These are phyloP conservation scores for Ricordea florida DNA, from an alignment of 92 coral and sea anemone species.

Conservation along the genomic window DNA sequence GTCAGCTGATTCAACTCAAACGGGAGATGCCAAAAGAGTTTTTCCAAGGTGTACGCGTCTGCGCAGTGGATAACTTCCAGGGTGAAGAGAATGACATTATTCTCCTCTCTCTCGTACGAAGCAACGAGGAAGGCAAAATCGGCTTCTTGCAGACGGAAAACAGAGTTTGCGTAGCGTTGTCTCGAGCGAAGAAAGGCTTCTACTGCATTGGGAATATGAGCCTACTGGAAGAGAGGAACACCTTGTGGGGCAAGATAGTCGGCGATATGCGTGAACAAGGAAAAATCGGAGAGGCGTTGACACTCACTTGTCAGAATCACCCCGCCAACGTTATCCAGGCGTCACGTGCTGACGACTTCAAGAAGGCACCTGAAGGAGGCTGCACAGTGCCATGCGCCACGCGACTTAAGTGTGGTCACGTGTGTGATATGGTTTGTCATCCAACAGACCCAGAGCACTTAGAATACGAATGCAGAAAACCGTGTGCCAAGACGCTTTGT, in stretches of 20 bases:
- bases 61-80: conserved; percentile 98
- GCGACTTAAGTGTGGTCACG: conserved; percentile 73
- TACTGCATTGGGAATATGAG: conserved; percentile 84
- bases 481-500: conserved; percentile 70
- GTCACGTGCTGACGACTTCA: conserved; percentile 73
- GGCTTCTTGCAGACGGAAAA: conserved; percentile 90
- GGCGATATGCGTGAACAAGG: conserved; percentile 74
- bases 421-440: conserved; percentile 83
- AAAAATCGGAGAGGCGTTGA: conserved; percentile 63
- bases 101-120: conserved; percentile 90
- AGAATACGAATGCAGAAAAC: conserved; percentile 77
- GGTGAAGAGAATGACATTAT: conserved; percentile 98
- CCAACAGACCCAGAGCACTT: conserved; percentile 81
- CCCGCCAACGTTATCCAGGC: conserved; percentile 80
- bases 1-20: conserved; percentile 88
- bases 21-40: conserved; percentile 76
- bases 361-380: conserved; percentile 93
- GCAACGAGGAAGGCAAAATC: conserved; percentile 92
- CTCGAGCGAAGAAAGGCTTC: conserved; percentile 92
- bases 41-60: conserved; percentile 85
- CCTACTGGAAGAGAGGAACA: conserved; percentile 68
- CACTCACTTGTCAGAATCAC: conserved; percentile 90
- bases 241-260: conserved; percentile 69
- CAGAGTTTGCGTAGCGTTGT: conserved; percentile 95
- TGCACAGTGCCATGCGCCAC: conserved; percentile 73